These are phyloP conservation scores for Sus scrofa DNA, from an alignment of 2,113 vertebrate genomes.

Conservation along the genomic window DNA sequence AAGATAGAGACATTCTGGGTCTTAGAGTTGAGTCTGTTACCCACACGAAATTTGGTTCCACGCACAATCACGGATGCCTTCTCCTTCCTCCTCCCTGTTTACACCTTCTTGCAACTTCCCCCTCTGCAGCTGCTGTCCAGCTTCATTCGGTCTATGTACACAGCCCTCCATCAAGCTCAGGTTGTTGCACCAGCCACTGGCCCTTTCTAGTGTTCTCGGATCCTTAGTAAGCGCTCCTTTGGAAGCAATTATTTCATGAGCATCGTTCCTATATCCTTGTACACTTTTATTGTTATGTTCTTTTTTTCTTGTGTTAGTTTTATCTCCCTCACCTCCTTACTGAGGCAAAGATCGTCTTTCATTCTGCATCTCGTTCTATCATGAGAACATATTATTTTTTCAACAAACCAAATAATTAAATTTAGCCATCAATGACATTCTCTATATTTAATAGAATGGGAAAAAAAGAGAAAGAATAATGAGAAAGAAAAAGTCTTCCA, in stretches of 20 bases:
- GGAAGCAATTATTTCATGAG: background rate
- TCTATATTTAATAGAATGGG: background rate
- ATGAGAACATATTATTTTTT: slow-evolving; percentile 10
- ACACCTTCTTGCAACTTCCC: background rate
- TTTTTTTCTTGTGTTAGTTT: background rate
- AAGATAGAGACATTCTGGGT: background rate
- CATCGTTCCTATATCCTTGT: background rate
- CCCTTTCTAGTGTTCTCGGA: background rate
- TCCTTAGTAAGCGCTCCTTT: background rate
- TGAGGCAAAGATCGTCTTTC: background rate
- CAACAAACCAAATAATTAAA: background rate
- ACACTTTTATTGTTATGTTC: background rate
- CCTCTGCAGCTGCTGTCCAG: background rate
- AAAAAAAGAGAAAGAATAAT: background rate
- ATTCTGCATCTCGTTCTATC: background rate
- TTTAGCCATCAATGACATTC: background rate
- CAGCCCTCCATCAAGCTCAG: background rate
- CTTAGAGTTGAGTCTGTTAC: background rate
- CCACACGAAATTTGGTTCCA: background rate
- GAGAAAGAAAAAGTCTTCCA: background rate
- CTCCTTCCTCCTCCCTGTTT: background rate
- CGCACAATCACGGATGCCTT: background rate
- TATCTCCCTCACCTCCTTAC: background rate
- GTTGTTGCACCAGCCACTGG: background rate
- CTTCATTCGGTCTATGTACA: background rate